These are phyloP conservation scores for Yoshiicerus persimilis DNA, from an alignment of 1,140 invertebrate species.

Conservation along the genomic window DNA sequence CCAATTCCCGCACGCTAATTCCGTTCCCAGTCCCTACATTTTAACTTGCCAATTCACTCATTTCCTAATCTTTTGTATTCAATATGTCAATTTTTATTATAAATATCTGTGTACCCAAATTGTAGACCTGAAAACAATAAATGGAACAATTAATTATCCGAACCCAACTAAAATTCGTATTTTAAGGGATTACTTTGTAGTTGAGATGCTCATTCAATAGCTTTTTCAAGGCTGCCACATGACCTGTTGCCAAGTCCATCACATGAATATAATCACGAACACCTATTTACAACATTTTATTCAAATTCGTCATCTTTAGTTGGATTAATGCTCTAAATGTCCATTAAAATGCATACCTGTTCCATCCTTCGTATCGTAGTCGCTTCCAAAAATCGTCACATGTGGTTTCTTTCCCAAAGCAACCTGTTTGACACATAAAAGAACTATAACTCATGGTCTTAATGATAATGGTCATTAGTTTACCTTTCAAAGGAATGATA, in stretches of 20 bases:
- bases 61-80: neutral
- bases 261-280: slow-evolving; percentile 93
- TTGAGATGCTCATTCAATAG: slow-evolving; percentile 62
- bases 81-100: neutral
- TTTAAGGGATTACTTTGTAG: slow-evolving; percentile 60
- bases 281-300: slow-evolving; percentile 58
- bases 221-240: slow-evolving; percentile 77
- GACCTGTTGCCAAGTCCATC: slow-evolving; percentile 84
- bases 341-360: slow-evolving; percentile 65
- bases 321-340: neutral
- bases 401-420: slow-evolving; percentile 77
- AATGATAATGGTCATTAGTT: too few relatives aligned
- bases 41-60: slow-evolving; percentile 53
- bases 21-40: slow-evolving; percentile 69
- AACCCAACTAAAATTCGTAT: neutral
- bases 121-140: slow-evolving; percentile 49
- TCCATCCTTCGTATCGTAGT: slow-evolving; percentile 87
- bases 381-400: slow-evolving; percentile 80
- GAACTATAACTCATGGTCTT: neutral
- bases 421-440: slow-evolving; percentile 55
- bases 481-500: too few relatives aligned
- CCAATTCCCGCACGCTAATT: slow-evolving; percentile 64
- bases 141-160: neutral
- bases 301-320: neutral
- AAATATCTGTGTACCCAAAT: slow-evolving; percentile 48